A percentile compares a stretch with the other conserved stretches of the same genome.
Evolutionary conservation across 2,113 vertebrate species (phyloP).

Genomic region (Grammomys dolichurus): DNA sequence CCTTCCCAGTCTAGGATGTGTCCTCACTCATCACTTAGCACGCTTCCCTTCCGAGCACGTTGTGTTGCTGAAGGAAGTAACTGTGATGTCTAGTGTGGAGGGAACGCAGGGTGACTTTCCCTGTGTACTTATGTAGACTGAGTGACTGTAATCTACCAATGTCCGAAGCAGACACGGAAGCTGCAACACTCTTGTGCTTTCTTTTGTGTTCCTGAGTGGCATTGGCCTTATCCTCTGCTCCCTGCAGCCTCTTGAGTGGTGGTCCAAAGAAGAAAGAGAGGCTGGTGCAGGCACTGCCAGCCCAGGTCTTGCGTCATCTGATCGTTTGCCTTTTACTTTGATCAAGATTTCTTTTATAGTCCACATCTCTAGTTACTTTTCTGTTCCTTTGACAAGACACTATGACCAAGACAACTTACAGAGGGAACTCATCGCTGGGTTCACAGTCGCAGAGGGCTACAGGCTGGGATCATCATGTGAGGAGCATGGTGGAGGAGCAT

Average conservation of each 20-base stretch:
- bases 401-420: too few species aligned
- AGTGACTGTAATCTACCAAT: neutral
- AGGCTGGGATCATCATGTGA: neutral
- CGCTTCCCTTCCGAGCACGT: neutral
- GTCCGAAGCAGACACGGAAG: fast-evolving
- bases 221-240: fast-evolving
- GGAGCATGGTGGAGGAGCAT: neutral
- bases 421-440: neutral
- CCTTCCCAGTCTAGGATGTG: too few species aligned
- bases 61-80: neutral
- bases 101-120: neutral
- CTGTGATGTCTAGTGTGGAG: neutral
- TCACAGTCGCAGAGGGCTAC: neutral
- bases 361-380: neutral
- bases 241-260: neutral
- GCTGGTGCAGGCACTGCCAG: neutral
- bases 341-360: neutral
- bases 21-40: neutral
- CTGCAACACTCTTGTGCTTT: fast-evolving
- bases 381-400: neutral
- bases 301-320: neutral
- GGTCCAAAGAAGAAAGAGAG: neutral
- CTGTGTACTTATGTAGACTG: neutral
- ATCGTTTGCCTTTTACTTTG: neutral
- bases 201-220: neutral